Evolutionary conservation across 2,113 vertebrate species (phyloP).

Genomic region (Choloepus hoffmanni): DNA sequence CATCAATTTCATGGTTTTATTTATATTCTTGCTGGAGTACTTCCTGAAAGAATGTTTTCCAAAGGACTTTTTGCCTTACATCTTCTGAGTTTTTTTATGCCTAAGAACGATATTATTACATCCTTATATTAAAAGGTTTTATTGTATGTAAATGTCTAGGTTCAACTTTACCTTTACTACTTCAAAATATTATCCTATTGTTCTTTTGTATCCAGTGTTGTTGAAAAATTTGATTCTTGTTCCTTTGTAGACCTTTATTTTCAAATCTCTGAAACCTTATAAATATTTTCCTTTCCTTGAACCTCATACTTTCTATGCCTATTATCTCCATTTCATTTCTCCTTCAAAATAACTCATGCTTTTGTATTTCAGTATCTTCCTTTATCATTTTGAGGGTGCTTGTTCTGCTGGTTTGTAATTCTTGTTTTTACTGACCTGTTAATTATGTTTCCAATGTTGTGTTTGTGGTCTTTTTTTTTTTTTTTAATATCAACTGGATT

Average conservation of each 20-base stretch:
- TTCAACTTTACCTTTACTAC: slow-evolving; percentile 23
- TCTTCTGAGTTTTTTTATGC: background rate
- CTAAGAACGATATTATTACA: background rate
- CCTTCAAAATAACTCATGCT: background rate
- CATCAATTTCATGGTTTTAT: background rate
- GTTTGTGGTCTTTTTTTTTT: background rate
- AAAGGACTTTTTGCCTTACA: background rate
- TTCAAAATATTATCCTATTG: background rate
- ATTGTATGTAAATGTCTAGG: slow-evolving; percentile 7
- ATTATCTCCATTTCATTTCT: slow-evolving; percentile 26
- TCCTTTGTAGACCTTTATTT: slow-evolving; percentile 14
- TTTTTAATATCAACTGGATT: background rate
- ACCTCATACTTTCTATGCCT: background rate
- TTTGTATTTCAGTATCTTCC: background rate
- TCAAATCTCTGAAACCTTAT: background rate
- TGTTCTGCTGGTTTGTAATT: background rate
- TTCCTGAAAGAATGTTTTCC: background rate
- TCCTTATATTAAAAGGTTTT: background rate
- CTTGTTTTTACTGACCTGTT: background rate
- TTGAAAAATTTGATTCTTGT: background rate
- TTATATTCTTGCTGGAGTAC: background rate
- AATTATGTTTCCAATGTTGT: background rate
- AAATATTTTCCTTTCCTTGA: background rate
- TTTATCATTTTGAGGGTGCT: background rate
- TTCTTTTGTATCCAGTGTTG: background rate